Conservation (phyloP, 1,140 invertebrate genomes). For the Mycetomoellerius zeteki region DNA sequence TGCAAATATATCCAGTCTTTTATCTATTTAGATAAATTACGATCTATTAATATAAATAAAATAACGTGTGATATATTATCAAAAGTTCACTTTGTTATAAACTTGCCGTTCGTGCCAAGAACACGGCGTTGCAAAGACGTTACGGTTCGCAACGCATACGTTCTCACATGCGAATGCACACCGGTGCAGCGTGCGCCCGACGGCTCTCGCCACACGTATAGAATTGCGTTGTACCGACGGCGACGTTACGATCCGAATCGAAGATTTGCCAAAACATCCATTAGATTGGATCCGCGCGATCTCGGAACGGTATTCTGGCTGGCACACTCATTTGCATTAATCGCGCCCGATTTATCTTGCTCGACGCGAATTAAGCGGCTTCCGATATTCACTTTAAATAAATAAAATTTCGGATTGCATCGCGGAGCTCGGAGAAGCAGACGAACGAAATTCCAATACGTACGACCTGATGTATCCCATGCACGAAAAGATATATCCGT, state of each 20-base stretch:
- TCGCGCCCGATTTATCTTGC: slow-evolving; percentile 40
- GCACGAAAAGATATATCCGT: background rate
- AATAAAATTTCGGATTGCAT: slow-evolving; percentile 30
- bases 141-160: slow-evolving; percentile 71
- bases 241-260: slow-evolving; percentile 41
- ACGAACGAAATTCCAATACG: background rate
- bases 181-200: slow-evolving; percentile 56
- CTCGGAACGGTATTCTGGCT: slow-evolving; percentile 7
- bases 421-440: background rate
- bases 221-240: slow-evolving; percentile 5
- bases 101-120: slow-evolving; percentile 29
- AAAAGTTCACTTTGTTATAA: slow-evolving; percentile 14
- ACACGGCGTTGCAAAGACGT: slow-evolving; percentile 67
- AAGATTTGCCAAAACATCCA: slow-evolving; percentile 51
- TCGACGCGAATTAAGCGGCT: slow-evolving; percentile 10
- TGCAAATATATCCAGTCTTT: background rate
- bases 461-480: background rate
- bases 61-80: too few species aligned
- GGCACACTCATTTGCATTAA: slow-evolving; percentile 55
- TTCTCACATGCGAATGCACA: slow-evolving; percentile 71
- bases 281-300: slow-evolving; percentile 45
- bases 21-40: background rate
- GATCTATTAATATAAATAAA: too few species aligned
- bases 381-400: slow-evolving; percentile 41
- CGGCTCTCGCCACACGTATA: slow-evolving; percentile 6